Base-by-base conservation (phyloP, 1,140 invertebrate species). In the Lysiphlebus fabarum region DNA sequence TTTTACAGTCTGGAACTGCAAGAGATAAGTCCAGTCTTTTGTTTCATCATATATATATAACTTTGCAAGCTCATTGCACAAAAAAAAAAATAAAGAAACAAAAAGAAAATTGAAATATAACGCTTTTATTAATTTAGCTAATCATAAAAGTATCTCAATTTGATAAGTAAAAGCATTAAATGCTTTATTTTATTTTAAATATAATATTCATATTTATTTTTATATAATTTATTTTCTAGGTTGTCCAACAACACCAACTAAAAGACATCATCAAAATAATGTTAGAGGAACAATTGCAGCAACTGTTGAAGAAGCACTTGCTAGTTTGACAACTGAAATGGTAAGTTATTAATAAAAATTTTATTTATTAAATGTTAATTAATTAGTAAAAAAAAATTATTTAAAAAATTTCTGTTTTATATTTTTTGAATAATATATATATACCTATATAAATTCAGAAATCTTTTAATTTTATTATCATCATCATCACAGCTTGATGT, bases 301-400 rank as follows among this genome's bases (percentile, higher is more conserved):
- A 61, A 85, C 84, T 38, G 85, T 87, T 64, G 85, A 87, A 73
- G 82, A 86, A 69, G 85, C 86, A 65, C 82, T 90, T 66, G 89
- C 88, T 74, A 88, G 86, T 77, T 85, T 90, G 70, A 89, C 88
- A 62, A 86, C 85, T 57, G 88, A 90, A 85, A 88, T 90, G 87
- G 87, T 90, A 82, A 87, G 87, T 79, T 4, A 26, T 26, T 4
- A 26, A 26, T 26, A 26, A 26, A n/a, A n/a, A n/a, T n/a, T 62
- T 48, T n/a, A 45, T 0, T 34, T 34, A 7, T 37, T 33, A 9
- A 9, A 14, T 26, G 17, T 17, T 34, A 11, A 53, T 37, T n/a
- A 37, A 26, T 0, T 6, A 53, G 6, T 11, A 33, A 7, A 40
- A 17, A 17, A 50, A 33, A 50, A 50, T 37, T 12, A 9, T 10